Evolutionary conservation across 1,140 invertebrate genomes (phyloP), one percentile per base, ranked within the genome.

Genomic region (Diabrotica undecimpunctata): DNA sequence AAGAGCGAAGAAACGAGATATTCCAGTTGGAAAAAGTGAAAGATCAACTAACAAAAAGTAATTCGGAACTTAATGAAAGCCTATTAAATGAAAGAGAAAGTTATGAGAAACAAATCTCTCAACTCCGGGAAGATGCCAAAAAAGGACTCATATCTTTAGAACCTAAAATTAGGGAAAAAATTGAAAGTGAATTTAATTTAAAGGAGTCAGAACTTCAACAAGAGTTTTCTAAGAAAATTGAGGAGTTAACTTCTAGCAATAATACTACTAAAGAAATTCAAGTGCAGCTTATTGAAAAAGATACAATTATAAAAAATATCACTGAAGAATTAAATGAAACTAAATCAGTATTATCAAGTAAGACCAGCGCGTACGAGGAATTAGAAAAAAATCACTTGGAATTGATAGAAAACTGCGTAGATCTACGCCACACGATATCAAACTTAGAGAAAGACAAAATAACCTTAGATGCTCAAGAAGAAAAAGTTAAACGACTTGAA

Each of bases 391-490:
- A 77, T 53, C 72, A 78, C 65, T 67, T 78, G 51, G 71, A 74
- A 14, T 64, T 78, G 11, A 76, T 76, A 36, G 67, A 75, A 2
- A 75, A 78, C 54, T 66, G 67, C 54, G 70, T 38, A 25, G 54
- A 64, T 12, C 57, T 64, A 9, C 65, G 62, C 11, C 70, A 35
- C 8, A 65, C 68, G 6, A 57, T 70, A 5, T 61, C 57, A 13
- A 60, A 62, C 54, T 62, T 70, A 70, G 79, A 73, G 70, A 72
- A 74, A 50, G 67, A 65, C 46, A 70, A 81, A 66, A 75, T 74
- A 52, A 81, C 79, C 70, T 72, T 81, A 64, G 79, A 79, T 69
- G 71, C 77, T 13, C 77, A 81, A 76, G 80, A 81, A 65, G 79
- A 82, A 75, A 81, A 81, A 66, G 67, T 81, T 51, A 67, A 8